Base-by-base conservation (phyloP, 35 echinoderm and acorn worm species). In the Anneissia japonica region DNA sequence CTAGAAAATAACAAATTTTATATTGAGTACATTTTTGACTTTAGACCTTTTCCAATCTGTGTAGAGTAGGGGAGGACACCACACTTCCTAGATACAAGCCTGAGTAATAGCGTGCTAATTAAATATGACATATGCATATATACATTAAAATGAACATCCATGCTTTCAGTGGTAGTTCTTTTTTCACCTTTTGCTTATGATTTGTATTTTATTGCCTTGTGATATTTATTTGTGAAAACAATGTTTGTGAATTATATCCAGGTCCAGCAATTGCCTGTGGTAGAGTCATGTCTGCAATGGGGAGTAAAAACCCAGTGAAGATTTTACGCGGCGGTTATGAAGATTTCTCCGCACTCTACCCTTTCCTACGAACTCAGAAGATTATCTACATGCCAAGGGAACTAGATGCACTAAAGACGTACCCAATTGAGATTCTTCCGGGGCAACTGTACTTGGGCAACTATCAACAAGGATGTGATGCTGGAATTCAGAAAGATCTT, bases 351-450 rank as follows among this genome's bases (percentile, higher is more conserved):
- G 96, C 96, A 26, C 82, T 99, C 46, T 99, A 99, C 37, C 96
- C 96, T 13, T 99, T 94, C 32, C 84, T 99, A 10, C 72, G 96
- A 41, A 99, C 96, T 39, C 96, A 99, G 46, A 99, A 99, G 83
- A 99, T 99, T 32, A 89, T 99, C 3, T 99, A 94, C 81, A 99
- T 94, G 92, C 96, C 96, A 37, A 77, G 87, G 46, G 96, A 94
- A 84, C 38, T 99, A 34, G 95, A 99, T 55, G 31, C 79, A n/a
- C 76, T 99, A 4, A 74, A 85, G 37, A 90, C 96, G 28, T 99
- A 99, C 38, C 96, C 96, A 11, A 87, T 99, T 0, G 96, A 99
- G 86, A 87, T 99, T 9, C 77, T 94, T 74, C 96, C 96, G 17
- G 96, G 96, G 26, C 78, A 90, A 30, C 79, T 99, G 73, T 99